Conservation (phyloP, 2,113 vertebrate genomes). For the Cromileptes altivelis region DNA sequence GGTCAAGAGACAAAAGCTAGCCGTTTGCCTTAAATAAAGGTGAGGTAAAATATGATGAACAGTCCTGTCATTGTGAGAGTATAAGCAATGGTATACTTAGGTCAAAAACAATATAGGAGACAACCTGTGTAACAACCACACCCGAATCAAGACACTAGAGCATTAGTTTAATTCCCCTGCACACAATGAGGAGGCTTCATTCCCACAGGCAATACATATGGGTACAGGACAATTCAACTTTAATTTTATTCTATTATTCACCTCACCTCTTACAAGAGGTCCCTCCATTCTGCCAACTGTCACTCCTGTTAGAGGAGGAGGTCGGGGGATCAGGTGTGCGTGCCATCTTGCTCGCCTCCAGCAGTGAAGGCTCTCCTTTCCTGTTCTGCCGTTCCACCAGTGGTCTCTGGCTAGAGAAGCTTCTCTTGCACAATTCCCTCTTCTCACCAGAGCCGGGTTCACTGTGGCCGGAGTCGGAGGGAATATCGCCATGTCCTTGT, state of each 20-base stretch:
- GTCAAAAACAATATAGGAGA: conserved; percentile 5
- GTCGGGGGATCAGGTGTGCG: conserved; percentile 85
- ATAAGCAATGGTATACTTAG: neutral
- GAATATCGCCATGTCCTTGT: conserved; percentile 83
- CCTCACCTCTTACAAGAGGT: conserved; percentile 90
- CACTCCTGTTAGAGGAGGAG: conserved; percentile 84
- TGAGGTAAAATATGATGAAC: neutral
- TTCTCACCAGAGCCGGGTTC: conserved; percentile 89
- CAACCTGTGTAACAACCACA: neutral
- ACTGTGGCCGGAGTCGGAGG: conserved; percentile 83
- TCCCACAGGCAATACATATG: neutral
- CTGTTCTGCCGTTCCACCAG: conserved; percentile 94
- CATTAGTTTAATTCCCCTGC: neutral
- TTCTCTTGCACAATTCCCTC: conserved; percentile 95
- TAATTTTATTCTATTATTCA: neutral
- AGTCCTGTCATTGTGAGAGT: neutral
- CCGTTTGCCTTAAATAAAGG: neutral
- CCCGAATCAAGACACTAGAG: neutral
- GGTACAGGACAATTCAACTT: neutral
- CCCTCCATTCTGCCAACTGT: conserved; percentile 90
- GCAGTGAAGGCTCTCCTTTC: conserved; percentile 89
- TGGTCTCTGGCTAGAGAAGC: conserved; percentile 97
- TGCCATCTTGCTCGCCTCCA: conserved; percentile 86
- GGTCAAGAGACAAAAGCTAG: neutral
- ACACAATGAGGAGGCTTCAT: neutral